Conservation (phyloP, 2,888 invertebrate genomes). For the Maniola hyperantus region DNA sequence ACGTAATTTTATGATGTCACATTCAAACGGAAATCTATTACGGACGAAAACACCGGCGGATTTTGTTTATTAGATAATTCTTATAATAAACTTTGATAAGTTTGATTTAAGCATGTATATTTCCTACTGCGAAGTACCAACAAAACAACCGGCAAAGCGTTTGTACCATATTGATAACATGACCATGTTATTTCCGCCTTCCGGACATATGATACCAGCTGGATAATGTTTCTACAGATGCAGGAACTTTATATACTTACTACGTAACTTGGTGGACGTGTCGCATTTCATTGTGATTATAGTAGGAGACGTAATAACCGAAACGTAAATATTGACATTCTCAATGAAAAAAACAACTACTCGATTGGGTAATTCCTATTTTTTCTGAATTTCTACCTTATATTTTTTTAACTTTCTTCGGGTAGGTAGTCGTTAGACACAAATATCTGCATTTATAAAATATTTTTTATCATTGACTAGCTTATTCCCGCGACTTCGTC, state of each 20-base stretch:
- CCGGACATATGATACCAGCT: constrained; percentile 33
- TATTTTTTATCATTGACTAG: no score
- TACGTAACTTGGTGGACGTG: constrained; percentile 27
- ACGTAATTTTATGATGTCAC: neutral
- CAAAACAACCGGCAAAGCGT: constrained; percentile 5
- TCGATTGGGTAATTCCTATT: neutral
- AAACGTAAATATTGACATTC: constrained; percentile 5
- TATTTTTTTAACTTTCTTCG: neutral
- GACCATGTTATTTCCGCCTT: constrained; percentile 33
- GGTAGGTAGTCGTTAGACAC: no score
- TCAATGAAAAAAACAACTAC: neutral
- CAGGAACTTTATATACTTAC: constrained; percentile 29
- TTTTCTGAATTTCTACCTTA: neutral
- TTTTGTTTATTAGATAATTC: neutral
- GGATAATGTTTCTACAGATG: constrained; percentile 30
- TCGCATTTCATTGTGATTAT: constrained; percentile 26
- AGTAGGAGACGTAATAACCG: constrained; percentile 7
- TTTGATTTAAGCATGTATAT: constrained; percentile 2
- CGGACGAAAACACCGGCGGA: neutral
- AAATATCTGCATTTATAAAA: no score
- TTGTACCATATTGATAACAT: constrained; percentile 36
- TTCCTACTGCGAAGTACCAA: neutral
- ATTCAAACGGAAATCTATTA: constrained; percentile 7
- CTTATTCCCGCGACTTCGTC: no score
- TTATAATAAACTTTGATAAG: neutral